These are phyloP conservation scores for Bombus confusus DNA, from an alignment of 1,140 invertebrate species.

Conservation along the genomic window DNA sequence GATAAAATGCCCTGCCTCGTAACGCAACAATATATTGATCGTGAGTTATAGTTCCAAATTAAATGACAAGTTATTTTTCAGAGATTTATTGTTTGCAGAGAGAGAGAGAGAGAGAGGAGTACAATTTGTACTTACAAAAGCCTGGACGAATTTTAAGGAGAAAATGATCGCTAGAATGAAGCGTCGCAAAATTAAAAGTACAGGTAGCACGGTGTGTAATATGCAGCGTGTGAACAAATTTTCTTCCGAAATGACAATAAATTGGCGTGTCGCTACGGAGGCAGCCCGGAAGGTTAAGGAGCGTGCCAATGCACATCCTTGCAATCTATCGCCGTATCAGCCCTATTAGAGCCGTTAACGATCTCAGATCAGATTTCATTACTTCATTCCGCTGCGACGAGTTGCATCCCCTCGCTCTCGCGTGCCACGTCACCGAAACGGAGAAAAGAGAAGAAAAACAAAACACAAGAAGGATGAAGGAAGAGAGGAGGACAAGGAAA, in stretches of 20 bases:
- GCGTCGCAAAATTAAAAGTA: not conserved
- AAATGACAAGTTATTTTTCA: not conserved
- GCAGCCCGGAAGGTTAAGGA: not conserved
- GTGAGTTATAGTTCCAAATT: not conserved
- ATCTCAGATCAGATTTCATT: slow-evolving; percentile 54
- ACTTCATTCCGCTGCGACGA: not conserved
- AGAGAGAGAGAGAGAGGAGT: not conserved
- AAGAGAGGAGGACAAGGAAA: not conserved
- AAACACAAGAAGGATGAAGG: not conserved
- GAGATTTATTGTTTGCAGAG: not conserved
- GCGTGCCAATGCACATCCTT: not conserved
- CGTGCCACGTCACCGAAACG: not conserved
- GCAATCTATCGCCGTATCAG: slow-evolving; percentile 52
- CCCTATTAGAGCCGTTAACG: slow-evolving; percentile 61
- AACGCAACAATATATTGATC: not conserved
- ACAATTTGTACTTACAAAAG: not conserved
- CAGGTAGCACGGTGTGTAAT: not conserved
- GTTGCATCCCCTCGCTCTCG: not conserved
- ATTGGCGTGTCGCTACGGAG: not conserved
- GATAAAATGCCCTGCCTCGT: not conserved
- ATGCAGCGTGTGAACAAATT: not conserved
- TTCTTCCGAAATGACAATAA: not conserved
- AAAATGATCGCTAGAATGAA: not conserved
- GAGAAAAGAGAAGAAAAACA: not conserved
- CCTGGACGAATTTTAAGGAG: too few relatives aligned